Percentiles rank a stretch among this genome's conserved stretches.
These are phyloP conservation scores for Phocoena phocoena DNA, from an alignment of 2,113 vertebrate genomes.

Conservation along the genomic window DNA sequence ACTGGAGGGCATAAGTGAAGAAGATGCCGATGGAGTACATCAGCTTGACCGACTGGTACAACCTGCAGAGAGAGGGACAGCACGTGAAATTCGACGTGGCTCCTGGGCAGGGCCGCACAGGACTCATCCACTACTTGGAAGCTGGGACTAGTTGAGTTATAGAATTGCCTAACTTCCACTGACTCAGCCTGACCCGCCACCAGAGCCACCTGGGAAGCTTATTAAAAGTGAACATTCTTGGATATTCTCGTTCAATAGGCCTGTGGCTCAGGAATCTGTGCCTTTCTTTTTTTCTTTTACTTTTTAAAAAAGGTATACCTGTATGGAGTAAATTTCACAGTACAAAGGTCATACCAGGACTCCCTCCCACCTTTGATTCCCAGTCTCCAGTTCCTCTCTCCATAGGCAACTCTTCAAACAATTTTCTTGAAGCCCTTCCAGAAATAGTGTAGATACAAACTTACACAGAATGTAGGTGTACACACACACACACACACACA, in stretches of 20 bases:
- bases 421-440: background rate
- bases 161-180: background rate
- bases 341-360: background rate
- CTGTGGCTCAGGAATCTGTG: background rate
- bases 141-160: background rate
- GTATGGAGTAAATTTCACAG: background rate
- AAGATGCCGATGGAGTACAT: slow-evolving; percentile 94
- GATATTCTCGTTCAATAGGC: background rate
- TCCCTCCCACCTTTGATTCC: background rate
- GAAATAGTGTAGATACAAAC: background rate
- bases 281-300: background rate
- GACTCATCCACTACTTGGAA: background rate
- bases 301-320: background rate
- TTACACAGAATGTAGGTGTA: background rate
- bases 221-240: background rate
- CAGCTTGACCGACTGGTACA: slow-evolving; percentile 94
- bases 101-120: background rate
- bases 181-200: background rate
- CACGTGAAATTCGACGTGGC: fast-evolving
- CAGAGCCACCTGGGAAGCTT: background rate
- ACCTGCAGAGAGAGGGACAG: slow-evolving; percentile 80
- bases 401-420: background rate
- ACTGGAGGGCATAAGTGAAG: slow-evolving; percentile 95
- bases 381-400: background rate
- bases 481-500: background rate